Conservation (phyloP, 2,113 vertebrate genomes). For the Trichechus manatus region DNA sequence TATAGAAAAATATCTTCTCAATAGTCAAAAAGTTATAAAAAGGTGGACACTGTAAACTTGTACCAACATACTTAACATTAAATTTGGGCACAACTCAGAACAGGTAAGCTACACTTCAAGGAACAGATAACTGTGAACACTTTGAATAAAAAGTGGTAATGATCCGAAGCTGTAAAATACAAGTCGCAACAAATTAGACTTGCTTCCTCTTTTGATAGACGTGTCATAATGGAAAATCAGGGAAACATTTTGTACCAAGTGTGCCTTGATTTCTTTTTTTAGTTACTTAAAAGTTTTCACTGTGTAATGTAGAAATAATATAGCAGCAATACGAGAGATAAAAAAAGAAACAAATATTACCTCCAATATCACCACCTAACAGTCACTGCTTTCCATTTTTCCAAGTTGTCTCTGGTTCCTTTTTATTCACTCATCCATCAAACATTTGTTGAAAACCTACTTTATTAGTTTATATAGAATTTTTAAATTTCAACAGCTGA, state of each 20-base stretch:
- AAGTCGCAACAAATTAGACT: constrained; percentile 5
- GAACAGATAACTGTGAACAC: background rate
- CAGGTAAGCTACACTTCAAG: background rate
- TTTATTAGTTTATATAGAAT: background rate
- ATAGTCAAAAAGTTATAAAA: background rate
- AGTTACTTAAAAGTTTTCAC: background rate
- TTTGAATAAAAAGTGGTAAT: background rate
- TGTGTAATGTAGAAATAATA: constrained; percentile 32
- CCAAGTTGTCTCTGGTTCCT: background rate
- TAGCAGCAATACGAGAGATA: background rate
- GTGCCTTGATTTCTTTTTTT: background rate
- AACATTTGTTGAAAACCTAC: background rate
- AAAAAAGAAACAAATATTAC: background rate
- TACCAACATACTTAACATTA: background rate
- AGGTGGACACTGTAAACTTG: background rate
- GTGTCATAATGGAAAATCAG: background rate
- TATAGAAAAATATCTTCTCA: constrained; percentile 28
- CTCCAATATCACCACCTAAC: background rate
- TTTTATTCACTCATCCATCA: constrained; percentile 14
- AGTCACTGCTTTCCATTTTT: constrained; percentile 29
- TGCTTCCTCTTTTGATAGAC: background rate
- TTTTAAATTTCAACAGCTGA: background rate
- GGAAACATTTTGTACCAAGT: background rate
- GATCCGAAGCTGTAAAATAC: constrained; percentile 15
- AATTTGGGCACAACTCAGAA: background rate